Evolutionary conservation across 2,888 invertebrate genomes (phyloP), one percentile per base, ranked within the genome.

Genomic region (Hedya salicella): DNA sequence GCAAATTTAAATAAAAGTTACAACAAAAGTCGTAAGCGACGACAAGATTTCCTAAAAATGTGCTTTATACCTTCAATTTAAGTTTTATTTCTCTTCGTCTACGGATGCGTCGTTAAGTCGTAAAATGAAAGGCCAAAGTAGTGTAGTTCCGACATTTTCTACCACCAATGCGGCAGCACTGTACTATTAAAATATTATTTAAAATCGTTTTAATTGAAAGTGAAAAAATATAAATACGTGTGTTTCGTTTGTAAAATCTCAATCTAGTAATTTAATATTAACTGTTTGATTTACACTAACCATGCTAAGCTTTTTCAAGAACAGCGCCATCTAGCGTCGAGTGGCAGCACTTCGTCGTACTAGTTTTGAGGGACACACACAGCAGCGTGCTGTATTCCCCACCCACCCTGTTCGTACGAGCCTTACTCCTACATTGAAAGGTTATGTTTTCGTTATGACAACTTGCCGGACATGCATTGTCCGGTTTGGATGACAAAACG

Each of bases 241-340:
- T 3, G 14, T 21, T 19, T 2, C 11, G 14, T 57, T n/a, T 1
- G 2, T n/a, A 19, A 14, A 30, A 13, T 30, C 11, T 13, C 1
- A 32, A 9, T 3, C 11, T 9, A 13, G 0, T n/a, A 11, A 0
- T 11, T 46, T 13, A 46, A 13, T 30, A 16, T 4, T 14, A 50
- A 50, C n/a, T n/a, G 30, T 9, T 32, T 8, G 11, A 14, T 9
- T 4, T 3, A 11, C 14, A 32, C 13, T 5, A 59, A 59, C 9
- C 11, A 1, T 19, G 14, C 6, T 46, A 11, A 56, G 2, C 8
- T 1, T 8, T 49, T 19, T 54, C 36, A 13, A 17, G 8, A n/a
- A 68, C 72, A 86, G 72, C 85, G 90, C 89, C 90, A 91, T 87
- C 91, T 89, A 68, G 78, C 81, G 79, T 78, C 78, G 88, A 88